These are phyloP conservation scores for Trigoniulus corallinus DNA, from an alignment of 1,140 invertebrate genomes.

Conservation along the genomic window DNA sequence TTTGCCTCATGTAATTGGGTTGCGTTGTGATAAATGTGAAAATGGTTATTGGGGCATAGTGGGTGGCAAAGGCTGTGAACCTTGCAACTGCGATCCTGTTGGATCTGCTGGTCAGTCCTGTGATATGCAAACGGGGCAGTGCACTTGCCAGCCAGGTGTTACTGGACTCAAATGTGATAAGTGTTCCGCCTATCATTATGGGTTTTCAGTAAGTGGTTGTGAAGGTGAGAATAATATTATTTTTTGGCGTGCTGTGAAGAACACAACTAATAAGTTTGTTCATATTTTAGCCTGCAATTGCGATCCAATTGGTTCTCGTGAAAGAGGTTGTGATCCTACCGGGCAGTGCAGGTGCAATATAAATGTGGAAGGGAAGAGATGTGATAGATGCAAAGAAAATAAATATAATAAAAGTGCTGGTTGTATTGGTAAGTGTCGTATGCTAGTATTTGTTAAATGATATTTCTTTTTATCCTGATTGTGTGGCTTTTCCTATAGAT, in stretches of 20 bases:
- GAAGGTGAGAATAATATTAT: constrained; percentile 21
- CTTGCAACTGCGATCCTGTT: constrained; percentile 68
- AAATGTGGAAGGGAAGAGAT: constrained; percentile 78
- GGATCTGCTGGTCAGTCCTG: constrained; percentile 72
- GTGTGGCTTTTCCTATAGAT: constrained; percentile 26
- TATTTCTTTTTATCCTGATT: background rate
- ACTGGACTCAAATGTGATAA: constrained; percentile 67
- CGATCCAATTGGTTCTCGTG: constrained; percentile 66
- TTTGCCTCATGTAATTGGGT: constrained; percentile 68
- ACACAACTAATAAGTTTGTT: background rate
- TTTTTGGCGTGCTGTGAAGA: background rate
- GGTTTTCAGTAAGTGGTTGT: constrained; percentile 72
- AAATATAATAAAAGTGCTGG: constrained; percentile 68
- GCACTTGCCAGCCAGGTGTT: constrained; percentile 66
- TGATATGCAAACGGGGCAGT: constrained; percentile 61
- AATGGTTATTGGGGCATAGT: constrained; percentile 66
- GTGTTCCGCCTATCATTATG: constrained; percentile 70
- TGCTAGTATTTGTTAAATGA: background rate
- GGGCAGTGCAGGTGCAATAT: constrained; percentile 73
- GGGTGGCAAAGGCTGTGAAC: constrained; percentile 60
- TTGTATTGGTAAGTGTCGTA: constrained; percentile 35
- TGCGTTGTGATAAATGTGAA: constrained; percentile 74
- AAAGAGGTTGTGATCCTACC: constrained; percentile 56
- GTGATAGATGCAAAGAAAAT: constrained; percentile 85
- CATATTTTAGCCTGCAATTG: constrained; percentile 51